phyloP scores from a whole-genome alignment of 2,113 vertebrate genomes.

The Candoia aspera region DNA sequence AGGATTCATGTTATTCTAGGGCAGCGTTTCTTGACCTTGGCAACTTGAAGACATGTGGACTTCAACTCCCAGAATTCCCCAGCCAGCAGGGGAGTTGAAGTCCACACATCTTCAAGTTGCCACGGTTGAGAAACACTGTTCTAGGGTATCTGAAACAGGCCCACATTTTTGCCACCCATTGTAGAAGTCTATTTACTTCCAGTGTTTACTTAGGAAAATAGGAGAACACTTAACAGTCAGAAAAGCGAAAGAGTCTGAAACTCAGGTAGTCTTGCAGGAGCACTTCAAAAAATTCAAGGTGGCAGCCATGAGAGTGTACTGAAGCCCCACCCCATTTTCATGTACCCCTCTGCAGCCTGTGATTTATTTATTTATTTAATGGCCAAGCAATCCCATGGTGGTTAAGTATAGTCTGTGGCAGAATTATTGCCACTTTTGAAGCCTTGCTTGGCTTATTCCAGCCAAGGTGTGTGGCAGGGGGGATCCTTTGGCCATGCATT shows the following conservation, averaged over 20 bases:
- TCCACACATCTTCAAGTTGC: too few species aligned
- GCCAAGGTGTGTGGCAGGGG: not conserved
- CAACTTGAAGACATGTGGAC: too few species aligned
- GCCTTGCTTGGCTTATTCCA: not conserved
- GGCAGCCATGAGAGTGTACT: not conserved
- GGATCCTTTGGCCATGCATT: too few species aligned
- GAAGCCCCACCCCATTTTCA: not conserved
- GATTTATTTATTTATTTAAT: too few species aligned
- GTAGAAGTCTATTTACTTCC: not conserved
- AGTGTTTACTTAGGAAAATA: not conserved
- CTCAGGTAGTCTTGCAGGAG: not conserved
- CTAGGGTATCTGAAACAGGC: not conserved
- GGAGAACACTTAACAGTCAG: not conserved
- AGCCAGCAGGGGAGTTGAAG: too few species aligned
- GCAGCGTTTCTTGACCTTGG: too few species aligned
- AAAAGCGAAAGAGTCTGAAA: not conserved
- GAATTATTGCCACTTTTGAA: too few species aligned
- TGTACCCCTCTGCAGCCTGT: not conserved
- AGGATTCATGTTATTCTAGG: not conserved
- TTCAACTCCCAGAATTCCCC: too few species aligned
- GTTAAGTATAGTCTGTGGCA: too few species aligned
- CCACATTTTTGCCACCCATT: not conserved
- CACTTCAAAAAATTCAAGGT: not conserved
- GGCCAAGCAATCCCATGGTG: too few species aligned
- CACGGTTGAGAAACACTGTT: not conserved